Base-by-base conservation (phyloP, 2,113 vertebrate genomes). In the Albula glossodonta region DNA sequence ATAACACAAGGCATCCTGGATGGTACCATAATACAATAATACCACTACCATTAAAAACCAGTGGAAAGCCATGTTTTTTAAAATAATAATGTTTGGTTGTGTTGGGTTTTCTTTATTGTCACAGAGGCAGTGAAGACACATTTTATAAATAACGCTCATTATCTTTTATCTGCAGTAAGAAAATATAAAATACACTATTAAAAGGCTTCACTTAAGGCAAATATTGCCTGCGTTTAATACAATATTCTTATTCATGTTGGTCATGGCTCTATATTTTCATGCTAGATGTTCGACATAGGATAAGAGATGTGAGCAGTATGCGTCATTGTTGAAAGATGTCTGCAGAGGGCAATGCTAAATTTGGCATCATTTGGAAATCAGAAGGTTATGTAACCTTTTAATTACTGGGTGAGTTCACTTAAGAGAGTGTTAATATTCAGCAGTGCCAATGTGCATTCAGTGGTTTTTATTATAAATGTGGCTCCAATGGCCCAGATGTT, bases 361-460 rank as follows among this genome's bases (percentile, higher is more conserved):
- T 83, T 49, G 4, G 56, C 5, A 70, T 22, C 82, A 56, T 41
- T 66, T 11, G 0, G 10, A 8, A 17, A 10, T 4, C 31, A 10
- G 78, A 49, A 7, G 51, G 25, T 74, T 77, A 84, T 41, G 15
- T 13, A 51, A 25, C 41, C 19, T 81, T 51, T 51, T 63, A 57
- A 83, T 83, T 74, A 51, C 48, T 70, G 48, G 82, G 25, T 83
- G 17, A 74, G 48, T 70, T 83, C 60, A 83, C 41, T 66, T 63
- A 48, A 49, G 25, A 63, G 17, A 57, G n/a, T 17, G 31, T 31
- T 83, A 41, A 83, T 77, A 3, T 8, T 77, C 74, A 13, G 3
- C 15, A n/a, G 25, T 77, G 2, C 22, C 22, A 22, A 17, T 10
- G 31, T 41, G 31, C 31, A 41, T 41, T n/a, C 74, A 77, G 74